Percentiles rank a stretch among this genome's conserved stretches.
phyloP scores from a whole-genome alignment of 1,140 invertebrate species.

The Bombus pyrosoma region DNA sequence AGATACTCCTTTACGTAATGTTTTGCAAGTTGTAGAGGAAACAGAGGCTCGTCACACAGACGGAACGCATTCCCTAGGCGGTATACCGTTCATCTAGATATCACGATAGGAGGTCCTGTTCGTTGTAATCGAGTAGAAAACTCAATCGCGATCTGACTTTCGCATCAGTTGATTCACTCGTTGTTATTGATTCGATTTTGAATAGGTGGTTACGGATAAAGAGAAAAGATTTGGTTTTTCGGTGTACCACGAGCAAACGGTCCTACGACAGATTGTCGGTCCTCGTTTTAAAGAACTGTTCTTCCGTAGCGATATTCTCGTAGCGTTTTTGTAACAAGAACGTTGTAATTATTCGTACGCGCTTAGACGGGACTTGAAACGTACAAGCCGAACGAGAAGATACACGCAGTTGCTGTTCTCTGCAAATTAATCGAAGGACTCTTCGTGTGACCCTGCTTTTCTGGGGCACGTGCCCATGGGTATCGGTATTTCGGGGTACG shows the following conservation, averaged over 20 bases:
- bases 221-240: slow-evolving; percentile 30
- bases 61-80: slow-evolving; percentile 44
- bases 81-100: slow-evolving; percentile 52
- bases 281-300: background rate
- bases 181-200: slow-evolving; percentile 67
- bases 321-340: background rate
- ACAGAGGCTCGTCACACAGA: background rate
- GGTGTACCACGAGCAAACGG: background rate
- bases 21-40: background rate
- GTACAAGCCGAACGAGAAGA: background rate
- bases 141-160: slow-evolving; percentile 67
- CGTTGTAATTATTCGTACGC: no score
- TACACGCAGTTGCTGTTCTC: background rate
- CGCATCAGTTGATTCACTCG: slow-evolving; percentile 65
- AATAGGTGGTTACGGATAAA: slow-evolving; percentile 50
- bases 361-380: no score
- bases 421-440: slow-evolving; percentile 56
- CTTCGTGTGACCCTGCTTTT: slow-evolving; percentile 62
- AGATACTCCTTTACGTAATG: no score
- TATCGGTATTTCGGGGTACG: slow-evolving; percentile 76
- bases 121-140: slow-evolving; percentile 70
- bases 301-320: background rate
- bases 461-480: slow-evolving; percentile 73
- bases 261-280: background rate
- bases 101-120: slow-evolving; percentile 67